Evolutionary conservation across 2,888 invertebrate genomes (phyloP).

Genomic region (Eucera pruinosa): DNA sequence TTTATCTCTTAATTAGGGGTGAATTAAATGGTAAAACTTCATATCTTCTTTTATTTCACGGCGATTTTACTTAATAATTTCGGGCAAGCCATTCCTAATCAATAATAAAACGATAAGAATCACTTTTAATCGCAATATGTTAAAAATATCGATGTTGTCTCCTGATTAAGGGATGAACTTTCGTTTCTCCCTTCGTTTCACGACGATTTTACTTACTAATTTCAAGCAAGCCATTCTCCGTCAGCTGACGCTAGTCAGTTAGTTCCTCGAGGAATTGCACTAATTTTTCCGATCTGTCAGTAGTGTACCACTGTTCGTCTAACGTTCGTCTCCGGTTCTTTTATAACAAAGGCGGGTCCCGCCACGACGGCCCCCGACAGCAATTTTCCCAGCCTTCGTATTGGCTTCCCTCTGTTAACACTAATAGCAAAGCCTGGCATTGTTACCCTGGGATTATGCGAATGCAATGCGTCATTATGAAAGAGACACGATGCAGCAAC

Average conservation of each 20-base stretch:
- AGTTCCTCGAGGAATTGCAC: slow-evolving; percentile 40
- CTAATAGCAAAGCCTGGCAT: slow-evolving; percentile 70
- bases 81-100: too few relatives aligned
- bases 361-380: slow-evolving; percentile 56
- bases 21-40: too few relatives aligned
- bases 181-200: not conserved
- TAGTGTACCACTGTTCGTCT: slow-evolving; percentile 55
- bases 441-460: slow-evolving; percentile 72
- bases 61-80: too few relatives aligned
- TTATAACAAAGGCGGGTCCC: slow-evolving; percentile 73
- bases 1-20: too few relatives aligned
- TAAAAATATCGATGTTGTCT: too few relatives aligned
- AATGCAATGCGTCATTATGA: slow-evolving; percentile 68
- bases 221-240: slow-evolving; percentile 76
- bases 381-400: slow-evolving; percentile 65
- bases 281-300: slow-evolving; percentile 58
- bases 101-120: too few relatives aligned
- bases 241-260: slow-evolving; percentile 33
- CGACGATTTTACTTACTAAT: slow-evolving; percentile 70
- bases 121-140: too few relatives aligned
- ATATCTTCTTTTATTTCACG: too few relatives aligned
- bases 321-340: slow-evolving; percentile 63
- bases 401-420: slow-evolving; percentile 64
- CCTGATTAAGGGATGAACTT: not conserved
- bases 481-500: slow-evolving; percentile 57